A percentile compares a stretch with the other conserved stretches of the same genome.
Evolutionary conservation across 2,888 invertebrate species (phyloP).

Genomic region (Rhodophaea formosa): DNA sequence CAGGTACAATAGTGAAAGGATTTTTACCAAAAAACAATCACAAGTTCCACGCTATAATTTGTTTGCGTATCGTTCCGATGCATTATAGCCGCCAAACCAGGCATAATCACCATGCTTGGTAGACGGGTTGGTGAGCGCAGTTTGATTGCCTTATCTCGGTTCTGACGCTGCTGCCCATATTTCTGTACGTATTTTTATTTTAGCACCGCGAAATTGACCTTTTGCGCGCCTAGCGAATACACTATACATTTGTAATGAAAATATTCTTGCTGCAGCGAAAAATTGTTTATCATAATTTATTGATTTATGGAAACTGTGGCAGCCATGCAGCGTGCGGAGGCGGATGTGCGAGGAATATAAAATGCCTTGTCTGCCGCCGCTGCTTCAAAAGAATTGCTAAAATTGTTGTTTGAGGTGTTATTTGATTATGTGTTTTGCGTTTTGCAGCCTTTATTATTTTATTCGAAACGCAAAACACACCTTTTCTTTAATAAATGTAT

Average conservation of each 20-base stretch:
- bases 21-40: too few relatives aligned
- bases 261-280: slow-evolving; percentile 3
- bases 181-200: neutral
- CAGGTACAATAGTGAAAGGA: too few relatives aligned
- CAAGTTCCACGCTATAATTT: too few relatives aligned
- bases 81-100: too few relatives aligned
- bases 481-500: too few relatives aligned
- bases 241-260: slow-evolving; percentile 1
- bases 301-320: neutral
- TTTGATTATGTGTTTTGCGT: neutral
- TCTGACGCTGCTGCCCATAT: too few relatives aligned
- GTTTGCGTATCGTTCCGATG: too few relatives aligned
- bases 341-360: neutral
- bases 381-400: neutral
- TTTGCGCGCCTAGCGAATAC: slow-evolving; percentile 22
- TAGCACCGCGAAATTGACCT: slow-evolving; percentile 32
- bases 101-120: too few relatives aligned
- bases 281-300: neutral
- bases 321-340: slow-evolving; percentile 5
- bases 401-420: neutral
- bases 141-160: too few relatives aligned
- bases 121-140: too few relatives aligned
- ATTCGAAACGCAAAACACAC: too few relatives aligned
- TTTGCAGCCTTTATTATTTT: neutral
- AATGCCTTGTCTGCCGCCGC: neutral